A percentile compares a stretch with the other conserved stretches of the same genome.
phyloP scores from a whole-genome alignment of 2,888 invertebrate genomes.

The Cremastinae sp. region DNA sequence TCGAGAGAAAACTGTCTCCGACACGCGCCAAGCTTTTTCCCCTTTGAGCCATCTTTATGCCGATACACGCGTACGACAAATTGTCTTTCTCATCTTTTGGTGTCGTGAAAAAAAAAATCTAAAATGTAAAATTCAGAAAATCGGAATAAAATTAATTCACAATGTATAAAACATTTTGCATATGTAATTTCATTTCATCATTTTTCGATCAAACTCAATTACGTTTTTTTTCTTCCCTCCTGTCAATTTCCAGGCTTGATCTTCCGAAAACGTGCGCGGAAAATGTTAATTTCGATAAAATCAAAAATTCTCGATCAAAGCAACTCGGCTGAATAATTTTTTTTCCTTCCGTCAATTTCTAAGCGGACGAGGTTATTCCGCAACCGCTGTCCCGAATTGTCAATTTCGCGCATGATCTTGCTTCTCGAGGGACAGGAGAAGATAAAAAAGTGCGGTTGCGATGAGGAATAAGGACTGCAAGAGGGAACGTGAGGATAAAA shows the following conservation, averaged over 20 bases:
- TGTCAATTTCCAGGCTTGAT: no score
- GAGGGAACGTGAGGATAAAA: slow-evolving; percentile 5
- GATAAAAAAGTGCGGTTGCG: slow-evolving; percentile 1
- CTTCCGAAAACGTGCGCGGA: no score
- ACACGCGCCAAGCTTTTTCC: slow-evolving; percentile 40
- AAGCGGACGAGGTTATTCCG: slow-evolving; percentile 48
- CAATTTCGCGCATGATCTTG: slow-evolving; percentile 61
- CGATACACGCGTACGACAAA: slow-evolving; percentile 22
- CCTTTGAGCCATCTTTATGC: slow-evolving; percentile 30
- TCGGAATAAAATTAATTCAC: no score
- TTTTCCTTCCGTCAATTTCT: slow-evolving; percentile 11
- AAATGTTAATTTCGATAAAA: no score
- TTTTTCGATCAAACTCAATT: no score
- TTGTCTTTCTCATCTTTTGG: slow-evolving; percentile 17
- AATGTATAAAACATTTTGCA: no score
- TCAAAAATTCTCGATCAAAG: neutral
- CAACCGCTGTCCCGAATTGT: slow-evolving; percentile 58
- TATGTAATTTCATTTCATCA: no score
- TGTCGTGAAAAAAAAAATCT: neutral
- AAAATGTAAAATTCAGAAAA: no score
- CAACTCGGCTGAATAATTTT: slow-evolving; percentile 1
- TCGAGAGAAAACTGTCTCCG: slow-evolving; percentile 56
- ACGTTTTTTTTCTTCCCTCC: no score
- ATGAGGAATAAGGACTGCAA: neutral
- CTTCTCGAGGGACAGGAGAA: slow-evolving; percentile 15